Evolutionary conservation across 2,113 vertebrate species (phyloP).

Genomic region (Rhabdomys dilectus): DNA sequence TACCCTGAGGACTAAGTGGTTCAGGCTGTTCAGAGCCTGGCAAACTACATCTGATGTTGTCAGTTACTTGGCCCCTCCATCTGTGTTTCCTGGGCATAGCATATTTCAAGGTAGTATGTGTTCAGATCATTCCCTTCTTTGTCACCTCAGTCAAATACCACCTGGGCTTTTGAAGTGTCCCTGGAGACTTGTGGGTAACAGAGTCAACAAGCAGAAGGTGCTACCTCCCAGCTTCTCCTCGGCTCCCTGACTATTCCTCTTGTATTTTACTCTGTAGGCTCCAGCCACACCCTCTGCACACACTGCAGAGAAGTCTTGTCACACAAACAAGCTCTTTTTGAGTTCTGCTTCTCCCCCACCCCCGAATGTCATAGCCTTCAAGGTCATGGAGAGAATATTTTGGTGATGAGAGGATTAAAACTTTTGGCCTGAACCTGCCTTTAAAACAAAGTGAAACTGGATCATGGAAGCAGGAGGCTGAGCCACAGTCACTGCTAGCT

Average conservation of each 20-base stretch:
- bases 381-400: background rate
- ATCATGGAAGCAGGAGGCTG: background rate
- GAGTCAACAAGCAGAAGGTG: background rate
- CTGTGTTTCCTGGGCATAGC: background rate
- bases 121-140: background rate
- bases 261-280: background rate
- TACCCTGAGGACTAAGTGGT: background rate
- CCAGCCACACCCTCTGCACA: background rate
- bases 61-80: no score
- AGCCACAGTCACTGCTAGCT: background rate
- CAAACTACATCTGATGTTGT: background rate
- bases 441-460: background rate
- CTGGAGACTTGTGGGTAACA: background rate
- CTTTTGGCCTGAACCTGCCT: background rate
- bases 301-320: background rate
- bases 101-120: background rate
- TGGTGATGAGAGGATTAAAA: background rate
- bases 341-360: background rate
- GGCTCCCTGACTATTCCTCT: no score
- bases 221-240: background rate
- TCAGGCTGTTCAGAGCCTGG: background rate
- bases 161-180: background rate
- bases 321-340: background rate
- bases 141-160: background rate
- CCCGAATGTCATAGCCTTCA: background rate